Base-by-base conservation (phyloP, 30 jellyfish, hydroid and myxozoan genomes). In the Cassiopea andromeda region DNA sequence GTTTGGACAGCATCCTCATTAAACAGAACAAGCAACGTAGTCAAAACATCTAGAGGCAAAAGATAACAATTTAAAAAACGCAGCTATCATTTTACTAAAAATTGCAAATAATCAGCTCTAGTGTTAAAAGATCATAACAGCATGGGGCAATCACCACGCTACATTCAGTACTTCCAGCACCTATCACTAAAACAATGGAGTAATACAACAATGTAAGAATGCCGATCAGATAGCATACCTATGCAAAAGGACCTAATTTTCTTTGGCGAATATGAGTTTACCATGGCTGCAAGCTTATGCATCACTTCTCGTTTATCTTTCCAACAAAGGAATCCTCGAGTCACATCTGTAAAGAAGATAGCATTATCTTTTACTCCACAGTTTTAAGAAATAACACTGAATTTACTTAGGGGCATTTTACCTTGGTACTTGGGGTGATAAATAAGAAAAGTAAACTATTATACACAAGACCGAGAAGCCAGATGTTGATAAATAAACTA, bases 1-100 rank as follows among this genome's bases (percentile, higher is more conserved):
- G 98, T 84, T 19, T 92, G 97, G 44, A 95, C 73, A 12, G 97
- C 68, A 58, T 95, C 99, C 57, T 95, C 98, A 10, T 92, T 90
- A 75, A 84, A 95, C 44, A 86, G 79, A 47, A 85, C 95, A 61
- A 95, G 75, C 47, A 91, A 60, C 69, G 74, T 46, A 1, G 93
- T 91, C 44, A 95, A 89, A 44, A 95, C 88, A 57, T 95, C 99
- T 95, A 67, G 3, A 72, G 59, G n/a, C 60, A 60, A 7, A 27
- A 78, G 2, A 9, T 16, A 57, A 2, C 16, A 15, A 54, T 78
- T 7, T 48, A 57, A 8, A 18, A 75, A 75, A 13, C 48, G 48
- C 69, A 81, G 7, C 13, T 47, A 64, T 27, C 38, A 27, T 27
- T 27, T 27, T 27, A 27, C 38, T 27, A 27, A 27, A 27, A 27